Evolutionary conservation across 2,797 vertebrate genomes (phyloP), one percentile per base, ranked within the genome.

Genomic region (Microchirus variegatus): DNA sequence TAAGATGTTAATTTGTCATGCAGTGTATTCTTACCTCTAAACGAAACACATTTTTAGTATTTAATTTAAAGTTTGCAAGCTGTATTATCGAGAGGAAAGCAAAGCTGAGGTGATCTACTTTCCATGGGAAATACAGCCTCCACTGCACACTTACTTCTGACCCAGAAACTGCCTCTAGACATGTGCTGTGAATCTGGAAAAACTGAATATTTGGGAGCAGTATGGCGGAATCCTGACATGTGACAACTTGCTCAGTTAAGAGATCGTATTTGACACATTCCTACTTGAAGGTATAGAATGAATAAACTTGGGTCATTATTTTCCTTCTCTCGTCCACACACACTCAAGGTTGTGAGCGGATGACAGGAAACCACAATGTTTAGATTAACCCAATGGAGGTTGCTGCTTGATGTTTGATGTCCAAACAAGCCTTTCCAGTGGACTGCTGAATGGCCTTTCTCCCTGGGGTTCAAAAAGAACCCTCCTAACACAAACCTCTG

Each of bases 371-470:
- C 81, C 43, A 49, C 35, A 6, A 83, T 91, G 85, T 92, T 92
- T 90, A 85, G 83, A 83, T 83, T 87, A 87, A 87, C 84, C 76
- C 70, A 62, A 67, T 51, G 70, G 83, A 89, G 87, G 80, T 80
- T 79, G 78, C 67, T 65, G 74, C 85, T 84, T 82, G 81, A 90
- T 82, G 85, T 90, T 90, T 92, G 68, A 91, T 91, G 89, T 88
- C 86, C 75, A 92, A 92, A 92, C 90, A 92, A 89, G 80, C 74
- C 60, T 71, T 78, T 37, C 82, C 82, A 66, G 74, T 67, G 72
- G 57, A 66, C 75, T 58, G 78, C 80, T 50, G 70, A 80, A 76
- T 53, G 60, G 67, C 80, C 83, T 81, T 80, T 84, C 75, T 84
- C 77, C 78, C 75, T 61, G 71, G 68, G 81, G 80, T 77, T 81